These are phyloP conservation scores for Spodoptera picta DNA, from an alignment of 2,888 invertebrate species.

Conservation along the genomic window DNA sequence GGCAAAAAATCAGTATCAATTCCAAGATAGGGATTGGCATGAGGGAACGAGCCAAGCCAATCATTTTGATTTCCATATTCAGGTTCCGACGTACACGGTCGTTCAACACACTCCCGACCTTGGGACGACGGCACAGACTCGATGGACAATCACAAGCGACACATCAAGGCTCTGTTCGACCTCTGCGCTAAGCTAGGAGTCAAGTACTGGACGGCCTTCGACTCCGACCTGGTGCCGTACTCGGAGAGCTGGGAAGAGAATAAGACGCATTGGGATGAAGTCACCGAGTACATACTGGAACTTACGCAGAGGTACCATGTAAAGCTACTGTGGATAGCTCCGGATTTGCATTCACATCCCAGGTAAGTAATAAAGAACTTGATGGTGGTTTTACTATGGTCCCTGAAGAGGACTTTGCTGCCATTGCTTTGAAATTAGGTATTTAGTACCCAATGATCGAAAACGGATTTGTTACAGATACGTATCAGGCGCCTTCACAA, in stretches of 20 bases:
- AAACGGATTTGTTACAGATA: conserved; percentile 77
- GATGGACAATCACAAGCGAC: conserved; percentile 89
- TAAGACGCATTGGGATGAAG: conserved; percentile 87
- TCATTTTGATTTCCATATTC: neutral
- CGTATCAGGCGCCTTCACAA: conserved; percentile 89
- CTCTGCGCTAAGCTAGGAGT: conserved; percentile 90
- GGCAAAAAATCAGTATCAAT: too few relatives aligned
- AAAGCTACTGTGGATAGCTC: conserved; percentile 90
- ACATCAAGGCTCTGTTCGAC: conserved; percentile 89
- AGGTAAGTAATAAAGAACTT: conserved; percentile 70
- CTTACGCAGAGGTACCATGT: conserved; percentile 87
- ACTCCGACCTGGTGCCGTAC: conserved; percentile 89
- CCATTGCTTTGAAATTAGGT: too few relatives aligned
- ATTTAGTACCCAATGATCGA: neutral
- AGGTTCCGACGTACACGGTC: conserved; percentile 81
- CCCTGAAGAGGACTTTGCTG: neutral
- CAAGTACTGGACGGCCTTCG: conserved; percentile 90
- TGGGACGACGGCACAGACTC: conserved; percentile 90
- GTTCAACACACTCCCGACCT: conserved; percentile 73
- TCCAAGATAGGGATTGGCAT: conserved; percentile 13
- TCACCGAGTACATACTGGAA: conserved; percentile 88
- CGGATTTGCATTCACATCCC: conserved; percentile 89
- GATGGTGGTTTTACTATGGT: neutral
- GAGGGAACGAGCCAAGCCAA: neutral
- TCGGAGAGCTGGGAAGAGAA: conserved; percentile 87